Conservation (phyloP, 1,140 invertebrate genomes). For the Venustaconcha ellipsiformis region DNA sequence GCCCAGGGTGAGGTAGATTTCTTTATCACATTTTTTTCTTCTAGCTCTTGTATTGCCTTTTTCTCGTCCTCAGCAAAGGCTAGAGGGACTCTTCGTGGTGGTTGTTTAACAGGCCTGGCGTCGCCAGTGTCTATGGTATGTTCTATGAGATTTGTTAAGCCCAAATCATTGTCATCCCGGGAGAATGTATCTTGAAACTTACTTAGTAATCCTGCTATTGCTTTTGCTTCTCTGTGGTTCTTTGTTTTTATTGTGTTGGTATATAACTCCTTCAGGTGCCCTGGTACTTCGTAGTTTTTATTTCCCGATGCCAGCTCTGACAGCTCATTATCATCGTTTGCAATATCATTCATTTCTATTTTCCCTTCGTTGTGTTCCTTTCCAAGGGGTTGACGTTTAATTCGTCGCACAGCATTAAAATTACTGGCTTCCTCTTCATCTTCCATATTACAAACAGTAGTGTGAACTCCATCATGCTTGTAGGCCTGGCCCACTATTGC, state of each 20-base stretch:
- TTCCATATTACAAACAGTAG: no score
- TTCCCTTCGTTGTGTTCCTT: no score
- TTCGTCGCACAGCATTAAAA: no score
- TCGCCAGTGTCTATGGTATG: slow-evolving; percentile 29
- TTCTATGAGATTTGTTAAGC: no score
- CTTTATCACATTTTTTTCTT: slow-evolving; percentile 20
- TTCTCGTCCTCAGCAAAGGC: slow-evolving; percentile 24
- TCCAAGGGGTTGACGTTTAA: no score
- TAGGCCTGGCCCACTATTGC: no score
- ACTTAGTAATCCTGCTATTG: slow-evolving; percentile 6
- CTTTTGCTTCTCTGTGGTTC: not conserved
- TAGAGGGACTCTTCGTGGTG: slow-evolving; percentile 29
- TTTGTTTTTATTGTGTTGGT: not conserved
- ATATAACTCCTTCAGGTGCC: slow-evolving; percentile 14
- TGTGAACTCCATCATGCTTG: no score
- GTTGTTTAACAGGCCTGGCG: slow-evolving; percentile 35
- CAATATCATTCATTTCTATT: no score
- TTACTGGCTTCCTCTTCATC: no score
- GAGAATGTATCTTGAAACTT: slow-evolving; percentile 19
- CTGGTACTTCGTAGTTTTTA: slow-evolving; percentile 2
- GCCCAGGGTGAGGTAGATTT: slow-evolving; percentile 13
- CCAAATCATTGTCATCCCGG: no score
- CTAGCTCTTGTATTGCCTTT: slow-evolving; percentile 15
- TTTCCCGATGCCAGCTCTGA: no score
- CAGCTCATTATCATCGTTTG: no score